Evolutionary conservation across 2,797 vertebrate genomes (phyloP), one percentile per base, ranked within the genome.

Genomic region (Urosaurus nigricauda): DNA sequence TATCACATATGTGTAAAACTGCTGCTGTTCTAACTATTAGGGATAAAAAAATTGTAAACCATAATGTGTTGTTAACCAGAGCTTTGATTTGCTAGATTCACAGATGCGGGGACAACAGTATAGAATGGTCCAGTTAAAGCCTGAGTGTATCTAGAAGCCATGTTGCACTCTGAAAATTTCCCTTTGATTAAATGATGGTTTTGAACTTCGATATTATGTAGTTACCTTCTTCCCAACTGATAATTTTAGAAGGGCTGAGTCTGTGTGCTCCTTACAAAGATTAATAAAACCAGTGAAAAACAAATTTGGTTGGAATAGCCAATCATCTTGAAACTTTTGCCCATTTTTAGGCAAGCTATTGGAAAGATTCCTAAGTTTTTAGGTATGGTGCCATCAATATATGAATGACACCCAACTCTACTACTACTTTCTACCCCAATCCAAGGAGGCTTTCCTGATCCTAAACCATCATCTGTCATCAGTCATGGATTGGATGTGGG

Each of bases 41-140:
- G 73, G 51, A 51, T 70, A 43, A 80, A 68, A 14, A 32, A n/a
- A 70, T 83, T 70, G 43, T 35, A 81, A 81, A n/a, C 24, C 40
- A 74, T 40, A 58, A 71, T 47, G 4, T 40, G 35, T 13, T 11
- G n/a, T 70, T 71, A 80, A 58, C 47, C 29, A 68, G 63, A 70
- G 21, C 16, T 83, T 65, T 77, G 32, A 37, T 83, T 32, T 83
- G 40, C 29, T 35, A 29, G 5, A 40, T 40, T 9, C 43, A 77
- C 12, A 35, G 63, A 32, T 53, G 16, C 3, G 75, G 51, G 82
- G 87, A 83, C 0, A 0, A 12, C 87, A 43, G 16, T 89, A 80
- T 88, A 32, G 89, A 83, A 77, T 85, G 32, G 9, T 47, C 29
- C 29, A 37, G 35, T 89, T 92, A 86, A 70, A 92, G 71, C 29